Base-by-base conservation (phyloP, 1,140 invertebrate genomes). In the Periplaneta americana region DNA sequence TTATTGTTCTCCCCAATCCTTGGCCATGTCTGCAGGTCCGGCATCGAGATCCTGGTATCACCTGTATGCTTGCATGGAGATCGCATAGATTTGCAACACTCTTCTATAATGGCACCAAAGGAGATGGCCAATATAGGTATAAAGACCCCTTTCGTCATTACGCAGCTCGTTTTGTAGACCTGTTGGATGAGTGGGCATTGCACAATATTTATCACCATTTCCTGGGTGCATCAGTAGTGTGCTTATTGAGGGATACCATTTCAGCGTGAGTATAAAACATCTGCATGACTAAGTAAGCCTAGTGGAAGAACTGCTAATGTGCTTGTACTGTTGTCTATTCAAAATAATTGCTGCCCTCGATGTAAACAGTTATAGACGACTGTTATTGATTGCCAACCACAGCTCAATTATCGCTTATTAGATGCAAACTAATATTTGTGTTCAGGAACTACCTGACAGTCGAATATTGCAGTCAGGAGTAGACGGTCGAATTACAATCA, bases 21-120 rank as follows among this genome's bases (percentile, higher is more conserved):
- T 66, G 8, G 8, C 13, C 22, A 66, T 66, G 22, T 66, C 5
- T 66, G 48, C 83, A 94, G 93, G 91, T 95, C 78, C 90, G 93
- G 81, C 90, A 88, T 84, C 88, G 86, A 48, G 90, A 94, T 83
- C 91, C 93, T 8, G 85, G 89, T 34, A 94, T 95, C 57, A 90
- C 93, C 0, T 91, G 91, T 75, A 90, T 91, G 0, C 84, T 94
- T n/a, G 91, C 92, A 82, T 93, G 91, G 86, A 88, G 92, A 82
- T 92, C 93, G 22, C 48, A 66, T 13, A 66, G 48, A n/a, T 66
- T 28, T 66, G 3, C 48, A 66, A 66, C 48, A 5, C n/a, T 66
- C 22, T 66, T 66, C 48, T 66, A 66, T 66, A 66, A 66, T 66
- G 48, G 22, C 22, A 66, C 48, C 48, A 66, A 28, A n/a, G 48